phyloP scores from a whole-genome alignment of 2,113 vertebrate species.

The Vimba vimba region DNA sequence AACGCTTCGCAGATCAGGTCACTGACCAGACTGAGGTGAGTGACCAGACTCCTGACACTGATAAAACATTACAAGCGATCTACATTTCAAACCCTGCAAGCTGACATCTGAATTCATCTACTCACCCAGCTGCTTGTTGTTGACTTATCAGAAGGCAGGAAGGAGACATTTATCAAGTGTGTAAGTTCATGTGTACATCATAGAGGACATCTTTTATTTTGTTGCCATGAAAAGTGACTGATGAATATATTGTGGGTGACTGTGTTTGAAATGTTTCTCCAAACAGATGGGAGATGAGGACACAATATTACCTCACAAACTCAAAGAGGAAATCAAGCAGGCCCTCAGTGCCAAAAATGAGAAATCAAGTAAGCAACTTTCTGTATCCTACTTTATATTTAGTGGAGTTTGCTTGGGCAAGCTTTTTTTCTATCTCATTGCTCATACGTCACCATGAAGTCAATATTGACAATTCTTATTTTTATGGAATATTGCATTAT shows the following conservation, averaged over 20 bases:
- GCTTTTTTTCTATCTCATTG: neutral
- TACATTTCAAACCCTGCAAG: neutral
- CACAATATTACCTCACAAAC: constrained; percentile 85
- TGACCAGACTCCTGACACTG: constrained; percentile 20
- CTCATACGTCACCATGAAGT: neutral
- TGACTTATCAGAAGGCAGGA: constrained; percentile 80
- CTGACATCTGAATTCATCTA: neutral
- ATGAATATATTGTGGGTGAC: neutral
- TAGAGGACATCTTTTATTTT: neutral
- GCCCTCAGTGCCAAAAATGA: constrained; percentile 61
- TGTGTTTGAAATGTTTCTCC: constrained; percentile 12
- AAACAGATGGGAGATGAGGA: constrained; percentile 86
- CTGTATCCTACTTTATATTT: neutral
- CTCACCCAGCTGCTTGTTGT: constrained; percentile 83
- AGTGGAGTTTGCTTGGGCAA: neutral
- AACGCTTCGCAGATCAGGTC: constrained; percentile 75
- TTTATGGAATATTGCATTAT: no score
- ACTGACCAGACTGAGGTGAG: constrained; percentile 81
- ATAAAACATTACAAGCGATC: neutral
- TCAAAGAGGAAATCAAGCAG: constrained; percentile 81
- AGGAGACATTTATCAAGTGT: constrained; percentile 75
- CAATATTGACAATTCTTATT: no score
- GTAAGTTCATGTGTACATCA: constrained; percentile 73
- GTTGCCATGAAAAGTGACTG: neutral
- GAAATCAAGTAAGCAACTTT: constrained; percentile 64